Evolutionary conservation across 2,113 vertebrate species (phyloP).

Genomic region (Phycodurus eques): DNA sequence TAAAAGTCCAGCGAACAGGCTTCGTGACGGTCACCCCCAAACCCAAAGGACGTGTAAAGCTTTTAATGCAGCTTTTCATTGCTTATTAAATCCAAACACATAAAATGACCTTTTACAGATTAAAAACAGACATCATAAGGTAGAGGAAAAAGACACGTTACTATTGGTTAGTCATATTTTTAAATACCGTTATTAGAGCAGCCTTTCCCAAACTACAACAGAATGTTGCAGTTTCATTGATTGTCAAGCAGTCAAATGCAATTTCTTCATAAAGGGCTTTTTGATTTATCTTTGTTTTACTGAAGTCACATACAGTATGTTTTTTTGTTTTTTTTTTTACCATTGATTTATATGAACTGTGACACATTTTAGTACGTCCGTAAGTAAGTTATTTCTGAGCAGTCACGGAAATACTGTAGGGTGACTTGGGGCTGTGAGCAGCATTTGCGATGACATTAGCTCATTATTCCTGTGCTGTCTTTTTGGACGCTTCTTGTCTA

Average conservation of each 20-base stretch:
- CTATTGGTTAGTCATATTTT: neutral
- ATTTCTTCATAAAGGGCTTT: no score
- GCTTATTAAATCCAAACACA: conserved; percentile 62
- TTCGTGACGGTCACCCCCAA: conserved; percentile 56
- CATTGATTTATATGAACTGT: neutral
- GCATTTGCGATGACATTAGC: neutral
- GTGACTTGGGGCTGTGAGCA: neutral
- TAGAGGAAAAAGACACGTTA: neutral
- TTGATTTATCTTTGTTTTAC: no score
- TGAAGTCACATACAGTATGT: no score
- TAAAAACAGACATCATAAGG: conserved; percentile 28
- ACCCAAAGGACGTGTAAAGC: conserved; percentile 62
- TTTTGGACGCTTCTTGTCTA: neutral
- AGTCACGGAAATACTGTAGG: no score
- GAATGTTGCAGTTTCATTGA: no score
- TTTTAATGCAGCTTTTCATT: conserved; percentile 66
- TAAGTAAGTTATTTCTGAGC: neutral
- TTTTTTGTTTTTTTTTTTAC: no score
- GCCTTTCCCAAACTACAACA: neutral
- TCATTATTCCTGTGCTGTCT: neutral
- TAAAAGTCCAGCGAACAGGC: conserved; percentile 60
- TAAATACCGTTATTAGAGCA: neutral
- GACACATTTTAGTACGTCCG: neutral
- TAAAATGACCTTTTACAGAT: conserved; percentile 52
- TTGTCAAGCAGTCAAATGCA: neutral